phyloP scores from a whole-genome alignment of 1,140 invertebrate genomes.

The Eciton burchellii region DNA sequence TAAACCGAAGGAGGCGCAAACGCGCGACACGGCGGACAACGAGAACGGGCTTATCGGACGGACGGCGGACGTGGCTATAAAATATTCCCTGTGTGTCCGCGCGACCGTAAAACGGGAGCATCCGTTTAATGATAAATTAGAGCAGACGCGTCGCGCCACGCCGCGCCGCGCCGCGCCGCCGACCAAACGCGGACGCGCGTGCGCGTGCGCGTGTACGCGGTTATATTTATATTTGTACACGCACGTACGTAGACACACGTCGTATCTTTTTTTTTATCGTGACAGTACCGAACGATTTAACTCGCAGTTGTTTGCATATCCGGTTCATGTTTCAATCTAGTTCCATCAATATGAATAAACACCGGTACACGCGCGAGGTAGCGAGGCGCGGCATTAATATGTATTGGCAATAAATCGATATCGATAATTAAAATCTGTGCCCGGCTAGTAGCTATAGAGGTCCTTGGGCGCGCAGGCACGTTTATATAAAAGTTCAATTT shows the following conservation, averaged over 20 bases:
- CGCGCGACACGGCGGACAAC: slow-evolving; percentile 27
- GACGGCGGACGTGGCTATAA: slow-evolving; percentile 23
- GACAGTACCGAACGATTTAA: slow-evolving; percentile 70
- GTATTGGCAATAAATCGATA: slow-evolving; percentile 85
- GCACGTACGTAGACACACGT: too few relatives aligned
- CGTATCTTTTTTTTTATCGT: slow-evolving; percentile 46
- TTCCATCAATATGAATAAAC: slow-evolving; percentile 84
- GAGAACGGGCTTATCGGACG: slow-evolving; percentile 45
- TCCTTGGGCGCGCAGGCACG: slow-evolving; percentile 64
- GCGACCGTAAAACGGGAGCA: slow-evolving; percentile 54
- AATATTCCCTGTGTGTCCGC: slow-evolving; percentile 55
- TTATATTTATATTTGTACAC: too few relatives aligned
- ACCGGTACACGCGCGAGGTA: slow-evolving; percentile 77
- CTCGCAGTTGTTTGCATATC: slow-evolving; percentile 80
- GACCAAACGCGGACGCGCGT: slow-evolving; percentile 34
- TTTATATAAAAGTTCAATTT: slow-evolving; percentile 85
- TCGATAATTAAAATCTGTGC: slow-evolving; percentile 85
- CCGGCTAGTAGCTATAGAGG: slow-evolving; percentile 48
- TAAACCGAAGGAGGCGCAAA: slow-evolving; percentile 26
- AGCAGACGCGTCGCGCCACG: slow-evolving; percentile 43
- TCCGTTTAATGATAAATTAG: slow-evolving; percentile 63
- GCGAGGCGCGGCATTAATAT: slow-evolving; percentile 81
- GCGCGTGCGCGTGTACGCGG: too few relatives aligned
- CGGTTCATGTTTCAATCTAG: slow-evolving; percentile 83
- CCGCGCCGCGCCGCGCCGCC: slow-evolving; percentile 38